phyloP scores from a whole-genome alignment of 1,140 invertebrate species.

The Streblospio benedicti region DNA sequence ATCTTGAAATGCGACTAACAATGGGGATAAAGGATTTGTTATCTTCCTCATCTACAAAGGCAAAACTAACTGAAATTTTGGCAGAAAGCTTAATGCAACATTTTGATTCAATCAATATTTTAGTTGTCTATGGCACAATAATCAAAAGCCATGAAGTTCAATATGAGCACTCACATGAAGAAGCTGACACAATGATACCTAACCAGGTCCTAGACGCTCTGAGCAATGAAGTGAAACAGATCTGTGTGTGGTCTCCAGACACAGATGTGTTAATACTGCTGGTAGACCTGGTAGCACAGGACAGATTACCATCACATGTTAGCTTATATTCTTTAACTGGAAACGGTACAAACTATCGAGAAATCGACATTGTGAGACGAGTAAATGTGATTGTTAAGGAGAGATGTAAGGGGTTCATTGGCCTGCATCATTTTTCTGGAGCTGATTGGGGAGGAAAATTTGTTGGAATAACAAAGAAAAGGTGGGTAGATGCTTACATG shows the following conservation, averaged over 20 bases:
- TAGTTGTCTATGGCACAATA: not conserved
- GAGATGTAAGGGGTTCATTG: not conserved
- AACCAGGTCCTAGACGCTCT: not conserved
- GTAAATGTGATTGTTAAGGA: not conserved
- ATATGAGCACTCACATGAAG: not conserved
- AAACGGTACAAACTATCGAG: not conserved
- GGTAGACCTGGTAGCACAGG: not conserved
- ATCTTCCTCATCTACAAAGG: too few species aligned
- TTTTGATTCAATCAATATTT: not conserved
- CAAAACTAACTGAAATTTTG: too few species aligned
- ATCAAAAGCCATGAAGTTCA: conserved; percentile 1
- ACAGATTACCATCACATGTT: not conserved
- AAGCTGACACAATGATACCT: not conserved
- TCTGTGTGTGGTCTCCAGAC: not conserved
- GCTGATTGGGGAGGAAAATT: too few species aligned
- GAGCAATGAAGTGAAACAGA: too few species aligned
- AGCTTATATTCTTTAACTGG: not conserved
- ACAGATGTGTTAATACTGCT: not conserved
- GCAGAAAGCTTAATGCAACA: not conserved
- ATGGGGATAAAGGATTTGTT: not conserved
- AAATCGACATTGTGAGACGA: not conserved
- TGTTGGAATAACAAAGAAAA: too few species aligned
- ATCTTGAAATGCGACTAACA: too few species aligned
- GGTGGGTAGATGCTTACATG: too few species aligned
- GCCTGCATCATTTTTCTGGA: too few species aligned